Evolutionary conservation across 2,113 vertebrate genomes (phyloP).

Genomic region (Corydoras maculifer): DNA sequence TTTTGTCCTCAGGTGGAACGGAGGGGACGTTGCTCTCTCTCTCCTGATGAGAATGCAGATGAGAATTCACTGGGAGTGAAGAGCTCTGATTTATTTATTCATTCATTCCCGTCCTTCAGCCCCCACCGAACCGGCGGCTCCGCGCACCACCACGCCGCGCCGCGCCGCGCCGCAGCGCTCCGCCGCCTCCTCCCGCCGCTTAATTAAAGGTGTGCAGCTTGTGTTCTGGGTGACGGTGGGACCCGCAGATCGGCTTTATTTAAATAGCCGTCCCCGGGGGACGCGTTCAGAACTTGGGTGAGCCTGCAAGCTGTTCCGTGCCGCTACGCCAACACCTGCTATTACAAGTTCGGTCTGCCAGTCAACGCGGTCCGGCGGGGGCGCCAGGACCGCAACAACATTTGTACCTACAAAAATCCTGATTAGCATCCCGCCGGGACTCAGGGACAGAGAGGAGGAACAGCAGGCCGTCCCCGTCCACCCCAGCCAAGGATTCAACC

Average conservation of each 20-base stretch:
- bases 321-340: slow-evolving; percentile 51
- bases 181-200: slow-evolving; percentile 29
- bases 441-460: slow-evolving; percentile 30
- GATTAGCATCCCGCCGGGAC: slow-evolving; percentile 51
- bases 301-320: slow-evolving; percentile 51
- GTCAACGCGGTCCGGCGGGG: slow-evolving; percentile 46
- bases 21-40: no score
- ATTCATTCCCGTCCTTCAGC: neutral
- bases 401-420: slow-evolving; percentile 53
- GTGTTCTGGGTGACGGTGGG: slow-evolving; percentile 40
- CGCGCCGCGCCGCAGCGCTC: slow-evolving; percentile 31
- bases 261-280: slow-evolving; percentile 43
- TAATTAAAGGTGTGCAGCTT: slow-evolving; percentile 46
- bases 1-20: no score
- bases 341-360: slow-evolving; percentile 51
- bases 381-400: slow-evolving; percentile 45
- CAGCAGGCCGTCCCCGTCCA: neutral
- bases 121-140: slow-evolving; percentile 30
- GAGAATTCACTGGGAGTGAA: no score
- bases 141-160: slow-evolving; percentile 7
- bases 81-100: no score
- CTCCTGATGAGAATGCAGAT: no score
- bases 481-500: neutral
- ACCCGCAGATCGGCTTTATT: slow-evolving; percentile 44
- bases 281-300: slow-evolving; percentile 46